These are phyloP conservation scores for Varecia variegata DNA, from an alignment of 2,797 vertebrate genomes.

Conservation along the genomic window DNA sequence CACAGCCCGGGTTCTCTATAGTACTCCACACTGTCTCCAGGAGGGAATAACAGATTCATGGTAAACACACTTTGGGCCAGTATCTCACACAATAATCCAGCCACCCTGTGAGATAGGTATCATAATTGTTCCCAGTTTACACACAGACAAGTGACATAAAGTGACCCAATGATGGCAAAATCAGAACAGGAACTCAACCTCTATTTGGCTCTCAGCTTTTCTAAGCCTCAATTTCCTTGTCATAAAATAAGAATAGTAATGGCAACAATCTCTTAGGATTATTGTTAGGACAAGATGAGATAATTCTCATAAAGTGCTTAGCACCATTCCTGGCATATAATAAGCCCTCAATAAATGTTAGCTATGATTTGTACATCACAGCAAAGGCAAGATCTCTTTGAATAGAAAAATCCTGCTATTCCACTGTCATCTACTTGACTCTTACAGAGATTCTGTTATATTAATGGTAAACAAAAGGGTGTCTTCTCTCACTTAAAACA, in stretches of 20 bases:
- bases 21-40: not conserved
- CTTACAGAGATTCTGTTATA: constrained; percentile 30
- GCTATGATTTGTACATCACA: not conserved
- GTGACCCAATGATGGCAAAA: not conserved
- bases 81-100: not conserved
- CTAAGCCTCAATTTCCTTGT: constrained; percentile 17
- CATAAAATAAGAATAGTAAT: constrained; percentile 18
- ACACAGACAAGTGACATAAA: not conserved
- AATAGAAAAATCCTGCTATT: constrained; percentile 22
- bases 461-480: not conserved
- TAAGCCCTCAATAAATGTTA: constrained; percentile 3
- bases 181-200: not conserved
- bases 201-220: not conserved
- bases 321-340: not conserved
- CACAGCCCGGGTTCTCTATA: not conserved
- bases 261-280: not conserved
- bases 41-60: not conserved
- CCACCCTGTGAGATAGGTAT: not conserved
- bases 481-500: constrained; percentile 53
- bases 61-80: not conserved
- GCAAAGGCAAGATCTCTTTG: not conserved
- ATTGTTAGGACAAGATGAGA: not conserved
- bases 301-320: constrained; percentile 26
- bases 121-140: not conserved
- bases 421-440: not conserved